A percentile compares a stretch with the other conserved stretches of the same genome.
Evolutionary conservation across 2,888 invertebrate species (phyloP).

Genomic region (Ectemnius cavifrons): DNA sequence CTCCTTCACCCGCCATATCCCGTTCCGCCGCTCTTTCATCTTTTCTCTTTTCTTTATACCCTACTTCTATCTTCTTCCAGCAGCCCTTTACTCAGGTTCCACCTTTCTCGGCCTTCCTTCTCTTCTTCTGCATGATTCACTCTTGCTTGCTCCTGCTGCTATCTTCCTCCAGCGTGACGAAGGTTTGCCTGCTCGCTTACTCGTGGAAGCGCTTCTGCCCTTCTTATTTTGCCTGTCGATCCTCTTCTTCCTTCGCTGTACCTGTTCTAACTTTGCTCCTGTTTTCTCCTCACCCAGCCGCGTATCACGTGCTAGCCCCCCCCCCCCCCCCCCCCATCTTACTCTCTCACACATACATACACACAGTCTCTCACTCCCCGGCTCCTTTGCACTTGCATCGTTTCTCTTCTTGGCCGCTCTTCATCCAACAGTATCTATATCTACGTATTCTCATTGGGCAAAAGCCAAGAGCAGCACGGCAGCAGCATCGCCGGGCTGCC

Average conservation of each 20-base stretch:
- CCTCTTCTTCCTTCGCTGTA: constrained; percentile 43
- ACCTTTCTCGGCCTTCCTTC: constrained; percentile 3
- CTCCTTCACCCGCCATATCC: constrained; percentile 6
- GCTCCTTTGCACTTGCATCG: background rate
- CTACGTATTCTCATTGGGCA: too few relatives aligned
- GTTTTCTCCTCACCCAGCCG: constrained; percentile 48
- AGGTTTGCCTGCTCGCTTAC: constrained; percentile 34
- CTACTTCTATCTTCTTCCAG: constrained; percentile 22
- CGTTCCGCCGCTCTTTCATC: constrained; percentile 19
- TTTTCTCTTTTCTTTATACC: constrained; percentile 18
- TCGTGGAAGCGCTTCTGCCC: constrained; percentile 47
- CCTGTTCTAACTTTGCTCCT: constrained; percentile 55
- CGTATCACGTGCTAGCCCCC: constrained; percentile 9
- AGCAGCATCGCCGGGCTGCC: constrained; percentile 44
- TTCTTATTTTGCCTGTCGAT: constrained; percentile 45
- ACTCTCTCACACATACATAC: constrained; percentile 6
- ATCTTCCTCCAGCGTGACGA: constrained; percentile 28
- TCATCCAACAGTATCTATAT: too few relatives aligned
- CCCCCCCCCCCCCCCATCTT: constrained; percentile 6
- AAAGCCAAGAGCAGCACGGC: constrained; percentile 44
- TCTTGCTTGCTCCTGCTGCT: background rate
- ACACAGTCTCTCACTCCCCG: too few relatives aligned
- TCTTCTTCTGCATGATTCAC: constrained; percentile 9
- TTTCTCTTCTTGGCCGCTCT: too few relatives aligned
- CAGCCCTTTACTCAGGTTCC: constrained; percentile 11